Base-by-base conservation (phyloP, 2,113 vertebrate genomes). In the Picathartes gymnocephalus region DNA sequence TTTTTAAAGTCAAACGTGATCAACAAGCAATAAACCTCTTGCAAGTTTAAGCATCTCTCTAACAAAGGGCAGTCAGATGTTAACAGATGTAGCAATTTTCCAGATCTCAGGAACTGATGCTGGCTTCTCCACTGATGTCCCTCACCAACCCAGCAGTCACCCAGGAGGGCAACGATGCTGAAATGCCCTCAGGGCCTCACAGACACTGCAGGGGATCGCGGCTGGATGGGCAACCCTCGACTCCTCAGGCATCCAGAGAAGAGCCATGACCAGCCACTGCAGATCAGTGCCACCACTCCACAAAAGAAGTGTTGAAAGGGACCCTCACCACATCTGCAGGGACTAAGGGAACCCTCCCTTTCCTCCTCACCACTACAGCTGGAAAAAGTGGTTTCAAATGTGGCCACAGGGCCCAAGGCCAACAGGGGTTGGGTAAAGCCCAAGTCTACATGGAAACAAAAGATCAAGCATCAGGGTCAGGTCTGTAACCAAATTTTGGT, bases 141-240 rank as follows among this genome's bases (percentile, higher is more conserved):
- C 21, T 37, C 48, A 51, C 28, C 15, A 71, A 23, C 14, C 10
- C 30, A n/a, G 20, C 0, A 0, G 33, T 33, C 44, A 47, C 12
- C 7, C 15, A 47, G 24, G 17, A 64, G 15, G 18, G 16, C 2
- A 2, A 30, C 0, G 0, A 71, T 13, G 42, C 7, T 10, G 1
- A 60, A 15, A 1, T 31, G 21, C 28, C 61, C 66, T 58, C 45
- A 66, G 45, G 60, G 88, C 48, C 57, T 8, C 4, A 2, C 10
- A 35, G n/a, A 27, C 0, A 9, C 30, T 1, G 0, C 35, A 72
- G 22, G 8, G 17, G 15, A 69, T 25, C 0, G 0, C 2, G 1
- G 45, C 17, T 74, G 39, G 4, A 45, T n/a, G 9, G 21, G 35
- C 10, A 56, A 62, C 5, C 16, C 28, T 53, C 0, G 0, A 11